Base-by-base conservation (phyloP, 2,797 vertebrate genomes). In the Characodon lateralis region DNA sequence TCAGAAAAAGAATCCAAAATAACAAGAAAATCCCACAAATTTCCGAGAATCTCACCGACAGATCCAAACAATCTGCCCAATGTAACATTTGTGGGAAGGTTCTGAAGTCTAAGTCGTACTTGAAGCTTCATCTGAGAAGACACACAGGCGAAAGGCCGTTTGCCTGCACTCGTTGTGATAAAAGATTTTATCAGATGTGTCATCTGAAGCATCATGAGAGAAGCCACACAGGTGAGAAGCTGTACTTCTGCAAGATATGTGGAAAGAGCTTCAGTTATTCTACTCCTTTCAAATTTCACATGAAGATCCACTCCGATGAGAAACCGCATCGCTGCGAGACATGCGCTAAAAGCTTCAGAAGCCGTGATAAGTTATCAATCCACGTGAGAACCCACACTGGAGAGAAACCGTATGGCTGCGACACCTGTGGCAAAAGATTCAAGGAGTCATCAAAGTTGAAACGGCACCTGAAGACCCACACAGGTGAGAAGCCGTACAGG, bases 171-270 rank as follows among this genome's bases (percentile, higher is more conserved):
- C 61, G 39, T n/a, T 78, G 76, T 0, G 70, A 26, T 26, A 78
- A 78, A 28, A 51, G 59, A 0, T 78, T 78, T 39, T 50, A 78
- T 43, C 76, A 72, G 46, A 59, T 63, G 16, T 55, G n/a, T 12
- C 22, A 51, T 31, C 50, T 78, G 76, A 71, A 65, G n/a, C 13
- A 71, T 41, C 70, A 72, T 41, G 68, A 77, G 28, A 51, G 76
- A 20, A 77, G 59, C 55, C 75, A 77, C 66, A 77, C 75, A 1
- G 75, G 75, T 1, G 69, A 77, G 46, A 71, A 48, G 68, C 76
- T 70, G 28, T 78, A 63, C 9, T 63, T 59, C 69, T 78, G 76
- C 69, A 41, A 59, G 41, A 78, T 26, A 7, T 70, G 68, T 70
- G 68, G 68, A 18, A 70, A 50, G 68, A 70, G 68, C n/a, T 70